A percentile compares a stretch with the other conserved stretches of the same genome.
These are phyloP conservation scores for Darevskia nairensis DNA, from an alignment of 2,797 vertebrate species.

Conservation along the genomic window DNA sequence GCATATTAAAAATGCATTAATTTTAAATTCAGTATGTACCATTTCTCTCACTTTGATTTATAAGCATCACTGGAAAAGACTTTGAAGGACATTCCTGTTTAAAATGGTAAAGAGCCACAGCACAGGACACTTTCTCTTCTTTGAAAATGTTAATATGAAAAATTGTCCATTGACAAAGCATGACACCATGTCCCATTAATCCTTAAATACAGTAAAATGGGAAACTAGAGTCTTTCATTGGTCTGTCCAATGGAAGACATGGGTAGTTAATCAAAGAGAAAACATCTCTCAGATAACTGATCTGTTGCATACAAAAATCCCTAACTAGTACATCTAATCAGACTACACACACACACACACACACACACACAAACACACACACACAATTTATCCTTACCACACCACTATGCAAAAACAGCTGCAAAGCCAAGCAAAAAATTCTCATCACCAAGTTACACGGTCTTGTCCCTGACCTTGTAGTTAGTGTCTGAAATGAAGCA, in stretches of 20 bases:
- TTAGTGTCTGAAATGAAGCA: neutral
- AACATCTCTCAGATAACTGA: constrained; percentile 51
- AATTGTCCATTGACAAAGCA: constrained; percentile 73
- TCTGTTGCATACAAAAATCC: constrained; percentile 43
- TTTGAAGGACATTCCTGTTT: constrained; percentile 75
- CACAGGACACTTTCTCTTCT: constrained; percentile 67
- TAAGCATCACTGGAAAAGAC: constrained; percentile 70
- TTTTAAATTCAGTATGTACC: constrained; percentile 75
- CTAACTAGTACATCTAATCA: constrained; percentile 60
- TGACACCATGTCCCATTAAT: constrained; percentile 71
- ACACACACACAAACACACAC: constrained; percentile 30
- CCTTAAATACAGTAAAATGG: constrained; percentile 68
- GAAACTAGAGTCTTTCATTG: constrained; percentile 72
- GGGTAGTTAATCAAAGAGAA: constrained; percentile 74
- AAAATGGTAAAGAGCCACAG: constrained; percentile 71
- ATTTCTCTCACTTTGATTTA: constrained; percentile 77
- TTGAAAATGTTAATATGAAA: constrained; percentile 75
- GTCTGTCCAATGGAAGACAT: constrained; percentile 63
- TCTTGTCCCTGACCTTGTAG: neutral
- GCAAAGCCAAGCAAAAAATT: neutral
- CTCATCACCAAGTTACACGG: neutral
- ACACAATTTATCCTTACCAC: constrained; percentile 46
- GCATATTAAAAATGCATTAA: constrained; percentile 79
- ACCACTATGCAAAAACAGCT: constrained; percentile 59
- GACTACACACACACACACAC: constrained; percentile 32